A percentile compares a stretch with the other conserved stretches of the same genome.
phyloP scores from a whole-genome alignment of 2,113 vertebrate species.

The Hymenochirus boettgeri region DNA sequence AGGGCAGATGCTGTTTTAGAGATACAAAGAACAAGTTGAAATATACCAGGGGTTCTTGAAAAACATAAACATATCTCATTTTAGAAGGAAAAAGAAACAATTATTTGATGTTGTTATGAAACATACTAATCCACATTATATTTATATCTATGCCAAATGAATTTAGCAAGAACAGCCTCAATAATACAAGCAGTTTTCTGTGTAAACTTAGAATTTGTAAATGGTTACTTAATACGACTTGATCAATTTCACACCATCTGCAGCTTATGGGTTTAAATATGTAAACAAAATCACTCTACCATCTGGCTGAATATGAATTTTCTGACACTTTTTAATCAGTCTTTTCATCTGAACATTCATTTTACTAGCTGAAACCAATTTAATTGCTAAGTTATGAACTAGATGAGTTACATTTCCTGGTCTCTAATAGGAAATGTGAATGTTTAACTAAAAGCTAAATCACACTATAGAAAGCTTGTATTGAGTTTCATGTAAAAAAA shows the following conservation, averaged over 20 bases:
- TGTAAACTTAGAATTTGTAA: slow-evolving; percentile 11
- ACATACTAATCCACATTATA: too few relatives aligned
- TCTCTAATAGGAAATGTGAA: neutral
- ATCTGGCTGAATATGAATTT: slow-evolving; percentile 30
- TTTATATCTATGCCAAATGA: too few relatives aligned
- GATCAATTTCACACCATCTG: slow-evolving; percentile 37
- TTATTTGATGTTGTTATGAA: too few relatives aligned
- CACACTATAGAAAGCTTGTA: too few relatives aligned
- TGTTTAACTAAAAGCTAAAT: neutral
- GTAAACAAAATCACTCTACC: slow-evolving; percentile 34
- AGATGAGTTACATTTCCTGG: slow-evolving; percentile 2
- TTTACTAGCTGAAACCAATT: slow-evolving; percentile 6
- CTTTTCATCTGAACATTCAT: slow-evolving; percentile 11
- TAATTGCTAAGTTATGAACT: slow-evolving; percentile 9
- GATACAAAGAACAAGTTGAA: too few relatives aligned
- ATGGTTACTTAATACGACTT: slow-evolving; percentile 25
- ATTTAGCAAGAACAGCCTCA: slow-evolving; percentile 7
- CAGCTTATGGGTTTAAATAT: slow-evolving; percentile 30
- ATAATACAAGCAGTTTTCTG: neutral
- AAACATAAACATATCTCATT: too few relatives aligned
- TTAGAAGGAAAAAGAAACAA: too few relatives aligned
- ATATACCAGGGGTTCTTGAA: too few relatives aligned
- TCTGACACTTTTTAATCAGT: slow-evolving; percentile 25
- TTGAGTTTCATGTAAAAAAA: too few relatives aligned
- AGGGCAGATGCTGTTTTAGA: too few relatives aligned